phyloP scores from a whole-genome alignment of 2,113 vertebrate genomes.

The Lamprologus callipterus region DNA sequence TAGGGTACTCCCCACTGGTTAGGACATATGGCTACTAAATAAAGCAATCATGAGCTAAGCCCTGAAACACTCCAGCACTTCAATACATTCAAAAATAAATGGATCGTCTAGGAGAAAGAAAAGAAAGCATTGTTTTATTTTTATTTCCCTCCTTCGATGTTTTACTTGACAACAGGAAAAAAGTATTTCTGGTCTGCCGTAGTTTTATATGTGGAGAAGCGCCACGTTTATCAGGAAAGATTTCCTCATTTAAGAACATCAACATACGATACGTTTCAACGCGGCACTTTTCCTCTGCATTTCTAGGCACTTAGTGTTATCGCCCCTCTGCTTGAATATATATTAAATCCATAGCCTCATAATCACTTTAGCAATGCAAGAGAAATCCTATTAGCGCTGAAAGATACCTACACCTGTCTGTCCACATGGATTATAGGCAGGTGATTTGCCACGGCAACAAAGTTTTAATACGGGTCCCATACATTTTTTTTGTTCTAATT shows the following conservation, averaged over 20 bases:
- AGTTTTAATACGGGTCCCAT: constrained; percentile 80
- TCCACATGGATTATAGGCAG: constrained; percentile 75
- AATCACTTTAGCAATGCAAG: constrained; percentile 57
- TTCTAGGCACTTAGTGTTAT: neutral
- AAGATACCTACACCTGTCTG: constrained; percentile 71
- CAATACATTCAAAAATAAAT: constrained; percentile 50
- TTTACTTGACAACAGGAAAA: neutral
- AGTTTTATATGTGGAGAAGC: neutral
- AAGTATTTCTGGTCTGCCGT: no score
- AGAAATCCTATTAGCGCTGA: constrained; percentile 63
- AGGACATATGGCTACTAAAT: constrained; percentile 80
- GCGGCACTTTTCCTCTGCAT: neutral
- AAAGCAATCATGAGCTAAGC: constrained; percentile 78
- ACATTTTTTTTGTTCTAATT: constrained; percentile 81
- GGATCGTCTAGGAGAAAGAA: neutral
- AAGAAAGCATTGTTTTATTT: neutral
- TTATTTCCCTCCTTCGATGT: fast-evolving
- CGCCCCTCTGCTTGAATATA: constrained; percentile 23
- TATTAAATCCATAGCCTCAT: constrained; percentile 41
- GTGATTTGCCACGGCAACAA: constrained; percentile 73
- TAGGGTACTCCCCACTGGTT: constrained; percentile 83
- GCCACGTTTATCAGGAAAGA: neutral
- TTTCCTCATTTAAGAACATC: neutral
- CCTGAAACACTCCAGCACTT: constrained; percentile 70
- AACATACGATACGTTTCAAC: neutral